Evolutionary conservation across 1,140 invertebrate species (phyloP).

Genomic region (Habropoda laboriosa): DNA sequence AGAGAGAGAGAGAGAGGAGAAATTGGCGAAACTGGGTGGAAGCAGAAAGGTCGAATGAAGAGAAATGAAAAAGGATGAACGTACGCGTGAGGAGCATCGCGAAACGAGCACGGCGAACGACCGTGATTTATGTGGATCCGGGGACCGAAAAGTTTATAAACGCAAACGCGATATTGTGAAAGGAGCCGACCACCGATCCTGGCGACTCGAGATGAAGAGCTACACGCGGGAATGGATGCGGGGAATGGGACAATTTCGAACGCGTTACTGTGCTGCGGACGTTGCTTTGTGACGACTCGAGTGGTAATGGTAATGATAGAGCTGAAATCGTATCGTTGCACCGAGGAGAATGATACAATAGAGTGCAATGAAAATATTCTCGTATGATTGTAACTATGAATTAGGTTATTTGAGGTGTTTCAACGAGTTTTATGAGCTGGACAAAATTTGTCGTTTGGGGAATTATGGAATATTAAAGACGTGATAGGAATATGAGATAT

Average conservation of each 20-base stretch:
- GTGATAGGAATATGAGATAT: too few relatives aligned
- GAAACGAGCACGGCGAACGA: background rate
- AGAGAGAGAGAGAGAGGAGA: background rate
- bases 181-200: background rate
- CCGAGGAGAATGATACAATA: background rate
- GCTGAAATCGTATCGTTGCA: too few relatives aligned
- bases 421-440: too few relatives aligned
- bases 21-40: conserved; percentile 12
- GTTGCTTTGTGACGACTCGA: background rate
- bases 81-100: conserved; percentile 25
- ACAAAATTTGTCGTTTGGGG: too few relatives aligned
- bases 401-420: too few relatives aligned
- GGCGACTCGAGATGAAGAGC: background rate
- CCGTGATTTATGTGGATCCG: conserved; percentile 40
- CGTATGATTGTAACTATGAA: too few relatives aligned
- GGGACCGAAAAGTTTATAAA: conserved; percentile 38
- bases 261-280: background rate
- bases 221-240: background rate
- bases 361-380: too few relatives aligned
- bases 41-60: conserved; percentile 29
- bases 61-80: conserved; percentile 43
- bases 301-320: background rate
- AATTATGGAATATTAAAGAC: too few relatives aligned
- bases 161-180: conserved; percentile 17
- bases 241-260: background rate